These are phyloP conservation scores for Sebastes hubbsi DNA, from an alignment of 2,797 vertebrate genomes.

Conservation along the genomic window DNA sequence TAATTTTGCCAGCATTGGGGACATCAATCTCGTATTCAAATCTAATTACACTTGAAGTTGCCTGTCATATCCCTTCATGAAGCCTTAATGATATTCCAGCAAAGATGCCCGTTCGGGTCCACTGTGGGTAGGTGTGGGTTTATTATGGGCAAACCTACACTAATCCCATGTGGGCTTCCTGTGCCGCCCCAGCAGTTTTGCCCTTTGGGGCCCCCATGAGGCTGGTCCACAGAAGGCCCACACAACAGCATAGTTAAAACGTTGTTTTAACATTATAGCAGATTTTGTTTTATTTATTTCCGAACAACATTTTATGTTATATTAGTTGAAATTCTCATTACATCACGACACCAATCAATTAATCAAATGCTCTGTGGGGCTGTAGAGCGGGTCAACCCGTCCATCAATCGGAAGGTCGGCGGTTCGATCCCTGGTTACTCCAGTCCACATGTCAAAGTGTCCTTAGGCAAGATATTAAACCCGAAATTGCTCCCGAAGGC, in stretches of 20 bases:
- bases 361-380: too few species aligned
- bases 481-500: too few species aligned
- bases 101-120: not conserved
- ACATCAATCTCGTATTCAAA: conserved; percentile 47
- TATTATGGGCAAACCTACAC: not conserved
- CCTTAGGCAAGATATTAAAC: too few species aligned
- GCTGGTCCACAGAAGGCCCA: not conserved
- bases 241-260: not conserved
- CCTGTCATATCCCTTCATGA: not conserved
- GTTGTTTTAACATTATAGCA: not conserved
- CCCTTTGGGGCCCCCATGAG: not conserved
- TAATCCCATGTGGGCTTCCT: not conserved
- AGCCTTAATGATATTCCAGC: not conserved
- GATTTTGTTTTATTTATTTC: too few species aligned
- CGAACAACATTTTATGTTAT: too few species aligned
- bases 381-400: too few species aligned
- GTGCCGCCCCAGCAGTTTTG: not conserved
- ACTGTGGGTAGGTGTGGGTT: not conserved
- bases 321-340: too few species aligned
- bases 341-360: too few species aligned
- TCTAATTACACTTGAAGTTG: conserved; percentile 38
- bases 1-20: conserved; percentile 25
- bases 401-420: too few species aligned
- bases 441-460: too few species aligned
- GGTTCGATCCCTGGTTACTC: too few species aligned